Base-by-base conservation (phyloP, 2,888 invertebrate genomes). In the Belgica antarctica region DNA sequence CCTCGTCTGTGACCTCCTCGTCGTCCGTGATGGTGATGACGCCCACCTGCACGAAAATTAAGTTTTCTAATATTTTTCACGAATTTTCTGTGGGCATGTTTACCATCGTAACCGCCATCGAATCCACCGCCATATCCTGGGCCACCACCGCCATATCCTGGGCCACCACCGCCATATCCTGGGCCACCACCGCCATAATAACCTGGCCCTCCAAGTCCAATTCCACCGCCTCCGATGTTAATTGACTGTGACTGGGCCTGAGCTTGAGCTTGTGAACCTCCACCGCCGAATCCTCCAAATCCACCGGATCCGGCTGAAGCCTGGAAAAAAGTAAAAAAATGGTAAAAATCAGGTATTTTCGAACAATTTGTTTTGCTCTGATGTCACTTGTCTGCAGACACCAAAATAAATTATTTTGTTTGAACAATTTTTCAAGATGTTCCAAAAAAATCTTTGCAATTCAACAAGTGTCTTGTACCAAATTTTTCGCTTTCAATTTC, bases 201-300 rank as follows among this genome's bases (percentile, higher is more conserved):
- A 27, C 59, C 59, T 2, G 25, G 59, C 1, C 68, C 68, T 15
- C 68, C 68, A 47, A 52, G 22, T 5, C 52, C 52, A 22, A 52
- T 22, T 22, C 22, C 52, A 52, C 52, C 68, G n/a, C 17, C 7
- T 28, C 52, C 52, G 31, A 68, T 68, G 22, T 68, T 68, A 1
- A 68, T 47, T 24, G 68, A 57, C 31, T 68, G 68, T 4, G 57
- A 57, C 10, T 68, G 68, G 22, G 57, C 57, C 34, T 68, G 68
- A 12, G 68, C 68, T 52, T 68, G 68, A 12, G 68, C 7, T 34
- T 62, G 36, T 15, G 68, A 68, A 57, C 68, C 68, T 19, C 17
- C 59, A 27, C 59, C 59, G 1, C 59, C 59, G 15, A 59, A 59
- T 27, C 59, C 59, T 22, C 52, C 52, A 41, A 41, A 41, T 7